phyloP scores from a whole-genome alignment of 2,113 vertebrate genomes.

The Cryptomyrus ogoouensis region DNA sequence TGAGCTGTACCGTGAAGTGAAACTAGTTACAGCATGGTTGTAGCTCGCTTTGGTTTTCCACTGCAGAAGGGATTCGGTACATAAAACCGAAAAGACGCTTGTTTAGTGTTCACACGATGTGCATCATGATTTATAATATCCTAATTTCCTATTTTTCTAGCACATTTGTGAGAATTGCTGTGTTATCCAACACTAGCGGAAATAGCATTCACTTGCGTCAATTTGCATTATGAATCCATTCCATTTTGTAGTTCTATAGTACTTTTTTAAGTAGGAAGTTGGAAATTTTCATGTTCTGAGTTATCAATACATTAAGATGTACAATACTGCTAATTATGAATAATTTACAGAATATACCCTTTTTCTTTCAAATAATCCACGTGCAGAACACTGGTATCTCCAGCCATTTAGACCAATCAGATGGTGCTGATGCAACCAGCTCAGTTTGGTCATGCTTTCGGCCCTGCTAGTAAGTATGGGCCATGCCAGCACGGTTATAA shows the following conservation, averaged over 20 bases:
- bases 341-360: neutral
- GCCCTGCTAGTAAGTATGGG: neutral
- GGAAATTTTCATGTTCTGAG: neutral
- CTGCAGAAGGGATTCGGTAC: neutral
- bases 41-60: neutral
- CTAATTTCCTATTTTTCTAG: neutral
- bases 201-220: neutral
- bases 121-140: neutral
- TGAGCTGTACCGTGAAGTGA: neutral
- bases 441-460: neutral
- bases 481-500: neutral
- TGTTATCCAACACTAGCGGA: neutral
- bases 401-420: neutral
- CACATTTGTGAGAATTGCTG: neutral
- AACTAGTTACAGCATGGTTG: neutral
- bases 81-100: neutral
- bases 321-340: neutral
- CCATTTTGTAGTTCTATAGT: neutral
- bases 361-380: neutral
- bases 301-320: neutral
- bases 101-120: neutral
- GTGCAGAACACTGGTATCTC: neutral
- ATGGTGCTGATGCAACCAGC: neutral
- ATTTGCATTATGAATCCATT: neutral
- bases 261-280: neutral